Evolutionary conservation across 2,888 invertebrate species (phyloP).

Genomic region (Rhyacophila evoluta): DNA sequence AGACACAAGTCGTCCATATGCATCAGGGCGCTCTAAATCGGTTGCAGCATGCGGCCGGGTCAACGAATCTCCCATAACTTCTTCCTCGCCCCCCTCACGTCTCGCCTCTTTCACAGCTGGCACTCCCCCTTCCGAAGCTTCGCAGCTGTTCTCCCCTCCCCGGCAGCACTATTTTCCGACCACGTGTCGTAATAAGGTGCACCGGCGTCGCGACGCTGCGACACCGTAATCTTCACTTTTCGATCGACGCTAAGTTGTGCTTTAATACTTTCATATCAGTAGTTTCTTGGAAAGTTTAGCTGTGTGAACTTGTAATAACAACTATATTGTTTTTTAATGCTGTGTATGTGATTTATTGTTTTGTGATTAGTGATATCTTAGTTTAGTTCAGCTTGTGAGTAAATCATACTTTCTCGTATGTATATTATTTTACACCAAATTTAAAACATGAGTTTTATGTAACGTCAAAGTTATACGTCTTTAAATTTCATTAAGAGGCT

Average conservation of each 20-base stretch:
- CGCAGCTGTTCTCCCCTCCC: not conserved
- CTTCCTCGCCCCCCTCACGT: not conserved
- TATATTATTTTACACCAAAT: too few relatives aligned
- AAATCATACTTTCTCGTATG: too few relatives aligned
- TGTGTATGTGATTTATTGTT: too few relatives aligned
- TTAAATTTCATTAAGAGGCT: too few relatives aligned
- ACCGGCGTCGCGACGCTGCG: not conserved
- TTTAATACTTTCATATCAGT: not conserved
- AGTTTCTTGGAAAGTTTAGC: not conserved
- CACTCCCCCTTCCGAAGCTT: not conserved
- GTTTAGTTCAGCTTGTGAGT: too few relatives aligned
- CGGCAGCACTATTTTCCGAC: not conserved
- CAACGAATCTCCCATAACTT: slow-evolving; percentile 32
- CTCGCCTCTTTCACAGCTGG: not conserved
- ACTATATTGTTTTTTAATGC: too few relatives aligned
- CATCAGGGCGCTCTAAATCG: slow-evolving; percentile 38
- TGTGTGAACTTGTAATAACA: too few relatives aligned
- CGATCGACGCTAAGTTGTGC: not conserved
- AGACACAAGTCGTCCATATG: not conserved
- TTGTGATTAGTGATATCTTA: too few relatives aligned
- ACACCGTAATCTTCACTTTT: not conserved
- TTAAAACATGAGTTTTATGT: too few relatives aligned
- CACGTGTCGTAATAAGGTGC: slow-evolving; percentile 18
- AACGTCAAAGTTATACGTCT: too few relatives aligned
- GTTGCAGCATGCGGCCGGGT: slow-evolving; percentile 43